Conservation (phyloP, 2,797 vertebrate species). For the Gymnothorax reevesii region DNA sequence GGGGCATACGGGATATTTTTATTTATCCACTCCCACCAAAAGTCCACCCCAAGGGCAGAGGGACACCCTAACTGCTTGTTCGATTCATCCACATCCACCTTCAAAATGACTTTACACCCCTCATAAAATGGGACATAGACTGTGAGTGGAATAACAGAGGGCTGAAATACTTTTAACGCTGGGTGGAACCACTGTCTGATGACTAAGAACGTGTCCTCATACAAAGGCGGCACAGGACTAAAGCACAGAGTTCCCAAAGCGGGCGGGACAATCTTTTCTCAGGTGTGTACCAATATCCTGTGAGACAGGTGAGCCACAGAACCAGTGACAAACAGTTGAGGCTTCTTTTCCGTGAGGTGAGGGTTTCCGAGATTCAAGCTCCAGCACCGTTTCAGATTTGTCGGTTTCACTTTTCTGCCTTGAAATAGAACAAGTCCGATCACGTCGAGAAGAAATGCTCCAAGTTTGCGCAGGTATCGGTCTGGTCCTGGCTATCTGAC, state of each 20-base stretch:
- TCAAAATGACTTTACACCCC: slow-evolving; percentile 46
- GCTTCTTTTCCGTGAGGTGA: background rate
- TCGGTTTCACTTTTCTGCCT: background rate
- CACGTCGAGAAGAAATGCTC: slow-evolving; percentile 59
- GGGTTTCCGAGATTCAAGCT: background rate
- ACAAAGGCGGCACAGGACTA: background rate
- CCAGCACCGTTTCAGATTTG: background rate
- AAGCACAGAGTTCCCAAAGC: background rate
- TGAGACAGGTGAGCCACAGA: background rate
- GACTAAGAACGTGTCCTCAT: background rate
- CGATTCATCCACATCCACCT: slow-evolving; percentile 55
- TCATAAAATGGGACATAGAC: slow-evolving; percentile 45
- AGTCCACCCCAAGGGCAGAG: background rate
- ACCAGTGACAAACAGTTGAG: background rate
- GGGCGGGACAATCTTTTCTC: background rate
- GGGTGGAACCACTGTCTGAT: slow-evolving; percentile 33
- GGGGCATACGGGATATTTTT: background rate
- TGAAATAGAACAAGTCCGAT: slow-evolving; percentile 63
- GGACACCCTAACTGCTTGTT: slow-evolving; percentile 47
- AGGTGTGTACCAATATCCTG: background rate
- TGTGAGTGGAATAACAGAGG: slow-evolving; percentile 52
- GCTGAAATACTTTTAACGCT: slow-evolving; percentile 34
- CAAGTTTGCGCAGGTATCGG: slow-evolving; percentile 53
- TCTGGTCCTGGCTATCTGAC: slow-evolving; percentile 54
- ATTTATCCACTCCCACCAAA: background rate